Base-by-base conservation (phyloP, 2,797 vertebrate species). In the Ptychobarbus kaznakovi region DNA sequence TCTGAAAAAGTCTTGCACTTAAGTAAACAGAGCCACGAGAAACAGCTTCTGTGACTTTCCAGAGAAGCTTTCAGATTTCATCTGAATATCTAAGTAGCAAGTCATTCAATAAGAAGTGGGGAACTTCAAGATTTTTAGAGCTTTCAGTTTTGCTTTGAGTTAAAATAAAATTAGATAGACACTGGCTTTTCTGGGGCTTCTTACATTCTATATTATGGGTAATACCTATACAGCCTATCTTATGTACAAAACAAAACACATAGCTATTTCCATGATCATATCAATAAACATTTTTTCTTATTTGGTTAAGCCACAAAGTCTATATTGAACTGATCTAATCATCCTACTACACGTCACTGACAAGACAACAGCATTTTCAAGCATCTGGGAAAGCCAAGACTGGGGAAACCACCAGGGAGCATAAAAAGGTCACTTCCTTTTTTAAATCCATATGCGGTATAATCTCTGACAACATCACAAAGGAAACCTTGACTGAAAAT, bases 361-460 rank as follows among this genome's bases (percentile, higher is more conserved):
- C 44, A 73, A 75, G 32, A 85, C 44, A 86, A 75, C 38, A 87
- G 89, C 88, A 88, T 13, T 72, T 83, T 75, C 9, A 84, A 82
- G 69, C 46, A 80, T 80, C 38, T 61, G 44, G 65, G 44, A 85
- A 85, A 77, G 38, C 32, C 66, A 53, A 61, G 66, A 70, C 35
- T 22, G 13, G 63, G 32, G 42, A 72, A 61, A 61, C 40, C 73
- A 77, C 78, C 38, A 15, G 78, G 32, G 69, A 85, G 32, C 22
- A 51, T 80, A 46, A 79, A 79, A 84, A 84, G 49, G 75, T 79
- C 66, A 72, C 28, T 61, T 79, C 66, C 42, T 38, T 51, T 83
- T 83, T 76, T 83, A 83, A 46, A 83, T 76, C 58, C 58, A 42
- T 49, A 49, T 56, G 35, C 20, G 3, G 42, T 75, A 32, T 76